These are phyloP conservation scores for Promerops cafer DNA, from an alignment of 2,113 vertebrate genomes.

Conservation along the genomic window DNA sequence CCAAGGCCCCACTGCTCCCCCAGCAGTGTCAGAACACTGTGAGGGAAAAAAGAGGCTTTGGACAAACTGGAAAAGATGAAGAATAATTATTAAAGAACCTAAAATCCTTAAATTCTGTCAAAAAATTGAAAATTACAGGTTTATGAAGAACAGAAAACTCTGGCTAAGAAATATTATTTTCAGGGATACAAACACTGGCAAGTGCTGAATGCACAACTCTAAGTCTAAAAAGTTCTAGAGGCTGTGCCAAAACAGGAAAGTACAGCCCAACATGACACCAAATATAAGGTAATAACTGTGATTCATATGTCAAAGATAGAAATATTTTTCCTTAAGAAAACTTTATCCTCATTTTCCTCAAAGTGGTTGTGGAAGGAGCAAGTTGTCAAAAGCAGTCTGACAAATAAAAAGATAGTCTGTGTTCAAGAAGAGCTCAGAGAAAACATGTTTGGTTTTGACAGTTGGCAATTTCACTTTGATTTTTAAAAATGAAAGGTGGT, in stretches of 20 bases:
- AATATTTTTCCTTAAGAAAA: not conserved
- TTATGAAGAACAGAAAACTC: not conserved
- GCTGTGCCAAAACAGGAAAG: not conserved
- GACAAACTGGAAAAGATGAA: not conserved
- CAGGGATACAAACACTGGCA: not conserved
- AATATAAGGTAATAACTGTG: not conserved
- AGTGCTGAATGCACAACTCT: rapidly evolving
- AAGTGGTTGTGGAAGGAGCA: not conserved
- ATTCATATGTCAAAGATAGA: not conserved
- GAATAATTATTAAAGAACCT: not conserved
- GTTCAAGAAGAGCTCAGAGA: not conserved
- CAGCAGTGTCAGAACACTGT: not conserved
- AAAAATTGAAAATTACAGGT: not conserved
- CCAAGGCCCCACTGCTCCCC: not conserved
- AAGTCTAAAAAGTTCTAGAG: not conserved
- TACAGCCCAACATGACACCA: not conserved
- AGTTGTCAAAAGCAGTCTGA: not conserved
- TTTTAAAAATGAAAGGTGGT: not conserved
- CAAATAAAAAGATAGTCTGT: not conserved
- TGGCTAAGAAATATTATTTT: not conserved
- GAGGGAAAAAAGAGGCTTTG: not conserved
- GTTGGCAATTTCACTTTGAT: not conserved
- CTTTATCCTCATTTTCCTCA: not conserved
- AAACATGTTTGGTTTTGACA: not conserved
- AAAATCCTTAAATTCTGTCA: not conserved